Conservation (phyloP, 2,797 vertebrate species). For the Hippopotamyrus pictus region DNA sequence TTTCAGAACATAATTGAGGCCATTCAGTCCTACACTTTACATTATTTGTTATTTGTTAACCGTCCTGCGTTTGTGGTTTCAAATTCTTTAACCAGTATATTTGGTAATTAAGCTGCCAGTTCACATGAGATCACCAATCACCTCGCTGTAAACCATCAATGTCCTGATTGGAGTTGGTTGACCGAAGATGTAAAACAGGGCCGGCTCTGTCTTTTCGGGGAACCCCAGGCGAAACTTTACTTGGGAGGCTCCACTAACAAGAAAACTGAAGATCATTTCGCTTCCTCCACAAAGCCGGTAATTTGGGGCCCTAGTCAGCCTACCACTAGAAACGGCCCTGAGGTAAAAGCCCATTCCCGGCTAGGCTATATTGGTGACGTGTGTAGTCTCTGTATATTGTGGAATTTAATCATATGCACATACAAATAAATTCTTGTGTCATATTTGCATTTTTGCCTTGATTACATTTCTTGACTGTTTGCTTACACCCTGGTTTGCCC, state of each 20-base stretch:
- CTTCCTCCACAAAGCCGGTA: background rate
- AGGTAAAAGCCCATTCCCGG: background rate
- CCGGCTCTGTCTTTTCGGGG: background rate
- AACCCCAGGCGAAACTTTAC: background rate
- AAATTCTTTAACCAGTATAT: background rate
- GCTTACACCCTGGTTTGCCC: background rate
- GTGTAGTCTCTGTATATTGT: background rate
- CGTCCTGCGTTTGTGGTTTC: background rate
- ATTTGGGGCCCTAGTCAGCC: background rate
- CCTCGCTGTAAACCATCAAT: background rate
- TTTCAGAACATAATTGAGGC: background rate
- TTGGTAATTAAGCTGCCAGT: background rate
- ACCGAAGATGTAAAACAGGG: background rate
- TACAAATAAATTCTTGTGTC: background rate
- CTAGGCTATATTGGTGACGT: background rate
- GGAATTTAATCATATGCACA: background rate
- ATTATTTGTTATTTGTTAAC: background rate
- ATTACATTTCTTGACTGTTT: background rate
- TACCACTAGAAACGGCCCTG: background rate
- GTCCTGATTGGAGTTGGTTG: background rate
- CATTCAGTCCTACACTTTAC: background rate
- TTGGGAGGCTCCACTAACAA: background rate
- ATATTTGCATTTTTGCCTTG: background rate
- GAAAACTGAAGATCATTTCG: background rate
- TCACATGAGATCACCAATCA: background rate